Conservation (phyloP, 1,140 invertebrate genomes). For the Drosophila pachea region DNA sequence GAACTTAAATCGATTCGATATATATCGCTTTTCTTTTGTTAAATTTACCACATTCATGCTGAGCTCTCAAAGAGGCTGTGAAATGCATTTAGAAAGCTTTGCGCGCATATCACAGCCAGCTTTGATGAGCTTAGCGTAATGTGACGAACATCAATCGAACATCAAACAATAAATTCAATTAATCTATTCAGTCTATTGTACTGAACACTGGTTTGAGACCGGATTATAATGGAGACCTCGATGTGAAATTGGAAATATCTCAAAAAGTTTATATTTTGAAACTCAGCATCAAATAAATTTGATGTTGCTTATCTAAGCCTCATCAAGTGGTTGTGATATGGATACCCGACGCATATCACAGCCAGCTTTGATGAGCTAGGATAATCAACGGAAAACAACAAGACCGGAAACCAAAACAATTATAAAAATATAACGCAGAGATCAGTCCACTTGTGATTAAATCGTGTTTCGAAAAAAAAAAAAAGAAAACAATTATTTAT, state of each 20-base stretch:
- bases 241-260: slow-evolving; percentile 3
- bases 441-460: slow-evolving; percentile 29
- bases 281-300: slow-evolving; percentile 41
- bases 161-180: slow-evolving; percentile 44
- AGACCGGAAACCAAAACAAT: slow-evolving; percentile 14
- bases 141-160: slow-evolving; percentile 67
- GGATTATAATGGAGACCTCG: slow-evolving; percentile 19
- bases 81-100: slow-evolving; percentile 82
- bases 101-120: slow-evolving; percentile 92
- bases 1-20: neutral
- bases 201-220: neutral
- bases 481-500: neutral
- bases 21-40: too few species aligned
- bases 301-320: slow-evolving; percentile 79
- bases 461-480: slow-evolving; percentile 41
- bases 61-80: slow-evolving; percentile 87
- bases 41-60: slow-evolving; percentile 69
- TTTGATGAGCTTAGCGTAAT: slow-evolving; percentile 88
- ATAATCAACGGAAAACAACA: slow-evolving; percentile 78
- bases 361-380: slow-evolving; percentile 94
- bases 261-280: neutral
- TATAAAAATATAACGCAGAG: slow-evolving; percentile 3
- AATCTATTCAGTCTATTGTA: too few species aligned
- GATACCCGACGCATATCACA: slow-evolving; percentile 88
- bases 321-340: slow-evolving; percentile 91